These are phyloP conservation scores for Vanacampus margaritifer DNA, from an alignment of 2,113 vertebrate genomes.

Conservation along the genomic window DNA sequence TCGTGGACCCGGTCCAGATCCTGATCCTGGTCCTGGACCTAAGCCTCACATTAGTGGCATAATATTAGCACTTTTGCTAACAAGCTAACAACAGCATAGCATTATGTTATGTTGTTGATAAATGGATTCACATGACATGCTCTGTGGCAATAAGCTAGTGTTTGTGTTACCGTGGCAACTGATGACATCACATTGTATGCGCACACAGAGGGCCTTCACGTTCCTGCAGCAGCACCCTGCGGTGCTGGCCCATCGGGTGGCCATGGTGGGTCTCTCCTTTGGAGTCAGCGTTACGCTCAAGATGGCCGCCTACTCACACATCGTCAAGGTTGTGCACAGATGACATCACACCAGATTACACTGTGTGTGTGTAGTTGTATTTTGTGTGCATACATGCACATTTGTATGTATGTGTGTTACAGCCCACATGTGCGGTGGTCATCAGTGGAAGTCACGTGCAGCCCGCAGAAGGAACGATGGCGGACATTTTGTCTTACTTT, in stretches of 20 bases:
- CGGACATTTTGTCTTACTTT: constrained; percentile 2
- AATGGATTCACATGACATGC: no score
- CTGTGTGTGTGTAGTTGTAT: not conserved
- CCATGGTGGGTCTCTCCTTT: constrained; percentile 52
- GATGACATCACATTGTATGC: not conserved
- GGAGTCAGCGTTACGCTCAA: constrained; percentile 38
- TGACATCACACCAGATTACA: not conserved
- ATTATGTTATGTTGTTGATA: not conserved
- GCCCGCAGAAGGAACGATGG: constrained; percentile 7
- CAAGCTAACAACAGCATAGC: not conserved
- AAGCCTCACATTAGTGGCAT: not conserved
- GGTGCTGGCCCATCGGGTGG: constrained; percentile 51
- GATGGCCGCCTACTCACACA: constrained; percentile 42
- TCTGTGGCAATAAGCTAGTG: not conserved
- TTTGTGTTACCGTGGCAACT: not conserved
- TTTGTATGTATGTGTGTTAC: constrained; percentile 1
- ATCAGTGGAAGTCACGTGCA: constrained; percentile 51
- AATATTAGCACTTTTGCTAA: not conserved
- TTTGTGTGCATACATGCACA: not conserved
- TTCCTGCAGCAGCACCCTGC: constrained; percentile 53
- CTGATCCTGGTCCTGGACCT: no score
- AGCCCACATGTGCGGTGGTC: constrained; percentile 52
- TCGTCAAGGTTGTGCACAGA: constrained; percentile 35
- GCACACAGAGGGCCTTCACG: constrained; percentile 38
- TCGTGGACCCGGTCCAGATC: no score